phyloP scores from a whole-genome alignment of 2,113 vertebrate species.

The Centropristis striata region DNA sequence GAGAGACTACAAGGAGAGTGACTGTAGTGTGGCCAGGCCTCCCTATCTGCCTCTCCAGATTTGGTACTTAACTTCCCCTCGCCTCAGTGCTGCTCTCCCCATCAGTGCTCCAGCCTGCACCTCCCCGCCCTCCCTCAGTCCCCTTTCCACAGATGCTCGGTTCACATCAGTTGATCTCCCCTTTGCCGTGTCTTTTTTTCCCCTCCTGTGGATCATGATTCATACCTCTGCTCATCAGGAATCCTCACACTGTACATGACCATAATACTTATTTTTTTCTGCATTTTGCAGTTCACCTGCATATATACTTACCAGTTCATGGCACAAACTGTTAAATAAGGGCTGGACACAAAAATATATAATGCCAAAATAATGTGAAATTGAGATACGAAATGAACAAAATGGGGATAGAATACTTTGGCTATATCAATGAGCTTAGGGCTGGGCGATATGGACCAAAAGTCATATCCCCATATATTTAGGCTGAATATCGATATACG shows the following conservation, averaged over 20 bases:
- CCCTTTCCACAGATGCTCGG: not conserved
- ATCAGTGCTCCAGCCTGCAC: conserved; percentile 1
- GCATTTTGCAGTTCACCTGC: not conserved
- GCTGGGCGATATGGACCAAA: no score
- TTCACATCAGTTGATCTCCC: conserved; percentile 11
- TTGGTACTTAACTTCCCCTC: conserved; percentile 41
- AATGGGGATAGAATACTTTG: no score
- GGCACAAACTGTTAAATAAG: no score
- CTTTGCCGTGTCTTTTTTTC: not conserved
- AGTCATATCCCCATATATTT: no score
- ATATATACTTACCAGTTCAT: not conserved
- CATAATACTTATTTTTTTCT: not conserved
- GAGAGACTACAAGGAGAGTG: conserved; percentile 27
- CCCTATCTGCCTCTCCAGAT: conserved; percentile 61
- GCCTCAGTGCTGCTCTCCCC: conserved; percentile 11
- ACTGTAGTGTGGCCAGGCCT: conserved; percentile 58
- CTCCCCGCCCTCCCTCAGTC: conserved; percentile 7
- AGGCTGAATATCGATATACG: no score
- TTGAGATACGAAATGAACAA: no score
- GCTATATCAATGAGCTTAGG: no score
- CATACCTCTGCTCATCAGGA: not conserved
- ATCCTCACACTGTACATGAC: not conserved
- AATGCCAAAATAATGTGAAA: no score
- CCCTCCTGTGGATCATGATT: not conserved
- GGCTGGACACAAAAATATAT: no score